phyloP scores from a whole-genome alignment of 2,888 invertebrate genomes.

The Latheticus oryzae region DNA sequence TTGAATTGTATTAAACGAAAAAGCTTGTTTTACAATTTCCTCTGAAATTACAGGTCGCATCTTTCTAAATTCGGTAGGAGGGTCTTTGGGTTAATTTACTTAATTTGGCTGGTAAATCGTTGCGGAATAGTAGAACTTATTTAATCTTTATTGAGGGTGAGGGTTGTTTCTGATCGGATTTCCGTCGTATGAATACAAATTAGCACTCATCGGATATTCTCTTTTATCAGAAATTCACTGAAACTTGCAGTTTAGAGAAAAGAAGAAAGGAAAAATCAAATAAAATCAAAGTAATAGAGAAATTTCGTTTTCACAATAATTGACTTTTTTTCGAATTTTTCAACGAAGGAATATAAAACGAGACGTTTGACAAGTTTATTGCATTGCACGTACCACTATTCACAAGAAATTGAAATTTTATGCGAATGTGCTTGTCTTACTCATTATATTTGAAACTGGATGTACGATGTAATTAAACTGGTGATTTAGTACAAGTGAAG shows the following conservation, averaged over 20 bases:
- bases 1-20: too few species aligned
- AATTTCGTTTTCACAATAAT: too few species aligned
- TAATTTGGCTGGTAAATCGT: constrained; percentile 32
- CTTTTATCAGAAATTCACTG: constrained; percentile 6
- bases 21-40: constrained; percentile 5
- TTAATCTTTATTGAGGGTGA: constrained; percentile 37
- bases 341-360: constrained; percentile 45
- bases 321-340: too few species aligned
- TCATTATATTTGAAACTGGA: constrained; percentile 38
- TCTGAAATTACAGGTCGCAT: too few species aligned
- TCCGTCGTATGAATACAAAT: constrained; percentile 43
- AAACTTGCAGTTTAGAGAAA: neutral
- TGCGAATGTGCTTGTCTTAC: constrained; percentile 34
- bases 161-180: constrained; percentile 42
- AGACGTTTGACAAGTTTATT: constrained; percentile 50
- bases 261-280: too few species aligned
- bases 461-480: constrained; percentile 41
- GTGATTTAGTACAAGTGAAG: constrained; percentile 39
- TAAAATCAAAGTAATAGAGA: too few species aligned
- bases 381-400: constrained; percentile 42
- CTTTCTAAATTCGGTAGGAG: constrained; percentile 10
- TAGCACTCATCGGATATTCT: constrained; percentile 35
- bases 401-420: constrained; percentile 31
- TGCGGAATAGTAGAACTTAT: constrained; percentile 35
- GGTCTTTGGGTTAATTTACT: constrained; percentile 7